Conservation (phyloP, 2,113 vertebrate genomes). For the Carettochelys insculpta region DNA sequence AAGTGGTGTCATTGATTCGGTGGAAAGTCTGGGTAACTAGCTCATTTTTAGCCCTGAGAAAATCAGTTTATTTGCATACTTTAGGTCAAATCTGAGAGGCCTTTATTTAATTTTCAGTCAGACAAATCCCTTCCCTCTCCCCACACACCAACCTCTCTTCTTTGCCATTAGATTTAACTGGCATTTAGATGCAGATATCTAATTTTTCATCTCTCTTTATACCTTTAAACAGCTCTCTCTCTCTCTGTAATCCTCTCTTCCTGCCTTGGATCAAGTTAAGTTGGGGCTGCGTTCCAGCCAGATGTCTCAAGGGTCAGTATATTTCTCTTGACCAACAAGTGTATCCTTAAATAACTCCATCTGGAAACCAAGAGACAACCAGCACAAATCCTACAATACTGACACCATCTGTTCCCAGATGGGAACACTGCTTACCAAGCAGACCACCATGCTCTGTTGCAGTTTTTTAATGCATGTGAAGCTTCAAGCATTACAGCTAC, state of each 20-base stretch:
- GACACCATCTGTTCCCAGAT: not conserved
- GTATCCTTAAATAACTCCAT: not conserved
- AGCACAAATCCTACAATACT: not conserved
- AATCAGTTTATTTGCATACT: fast-evolving
- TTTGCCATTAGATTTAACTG: fast-evolving
- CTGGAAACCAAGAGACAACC: not conserved
- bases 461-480: not conserved
- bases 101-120: not conserved
- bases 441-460: not conserved
- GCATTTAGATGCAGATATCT: not conserved
- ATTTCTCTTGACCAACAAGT: not conserved
- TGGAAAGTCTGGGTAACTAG: slow-evolving; percentile 43
- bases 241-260: not conserved
- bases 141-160: fast-evolving
- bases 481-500: not conserved
- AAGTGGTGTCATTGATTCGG: slow-evolving; percentile 34
- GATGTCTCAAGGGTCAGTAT: not conserved
- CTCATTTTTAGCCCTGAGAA: not conserved
- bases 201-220: not conserved
- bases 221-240: not conserved
- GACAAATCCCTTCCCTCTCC: not conserved
- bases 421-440: not conserved
- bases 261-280: fast-evolving
- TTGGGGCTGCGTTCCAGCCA: fast-evolving
- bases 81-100: not conserved